Evolutionary conservation across 2,888 invertebrate genomes (phyloP).

Genomic region (Zygothrica quintamaculata): DNA sequence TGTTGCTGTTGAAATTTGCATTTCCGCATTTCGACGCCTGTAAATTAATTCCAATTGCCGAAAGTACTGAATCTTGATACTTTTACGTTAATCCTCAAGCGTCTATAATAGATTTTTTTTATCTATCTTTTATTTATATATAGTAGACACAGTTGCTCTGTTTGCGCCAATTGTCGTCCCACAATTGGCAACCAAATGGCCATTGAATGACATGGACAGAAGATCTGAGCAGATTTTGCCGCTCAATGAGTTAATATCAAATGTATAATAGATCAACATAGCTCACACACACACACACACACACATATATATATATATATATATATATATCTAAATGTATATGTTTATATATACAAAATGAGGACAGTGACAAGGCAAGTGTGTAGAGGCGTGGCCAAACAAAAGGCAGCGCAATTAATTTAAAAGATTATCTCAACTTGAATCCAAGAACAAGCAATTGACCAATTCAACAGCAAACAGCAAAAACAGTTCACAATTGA

Average conservation of each 20-base stretch:
- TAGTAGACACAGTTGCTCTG: conserved; percentile 29
- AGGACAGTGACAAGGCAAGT: conserved; percentile 44
- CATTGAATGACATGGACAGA: conserved; percentile 53
- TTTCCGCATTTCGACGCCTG: conserved; percentile 53
- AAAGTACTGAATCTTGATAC: conserved; percentile 81
- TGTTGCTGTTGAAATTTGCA: conserved; percentile 20
- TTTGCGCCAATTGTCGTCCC: conserved; percentile 37
- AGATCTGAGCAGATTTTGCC: conserved; percentile 16
- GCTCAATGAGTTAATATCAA: conserved; percentile 69
- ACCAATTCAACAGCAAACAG: conserved; percentile 5
- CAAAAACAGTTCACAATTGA: conserved; percentile 7
- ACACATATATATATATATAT: too few species aligned
- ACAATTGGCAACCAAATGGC: conserved; percentile 66
- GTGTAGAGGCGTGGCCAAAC: too few species aligned
- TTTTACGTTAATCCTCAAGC: too few species aligned
- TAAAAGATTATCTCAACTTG: conserved; percentile 35
- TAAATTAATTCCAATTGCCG: conserved; percentile 71
- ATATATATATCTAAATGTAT: too few species aligned
- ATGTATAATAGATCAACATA: conserved; percentile 67
- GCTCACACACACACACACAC: too few species aligned
- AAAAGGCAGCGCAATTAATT: conserved; percentile 47
- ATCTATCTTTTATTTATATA: conserved; percentile 35
- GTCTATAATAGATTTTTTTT: too few species aligned
- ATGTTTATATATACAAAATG: conserved; percentile 49
- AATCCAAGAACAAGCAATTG: background rate